Evolutionary conservation across 2,797 vertebrate genomes (phyloP).

Genomic region (Pseudochirops corinnae): DNA sequence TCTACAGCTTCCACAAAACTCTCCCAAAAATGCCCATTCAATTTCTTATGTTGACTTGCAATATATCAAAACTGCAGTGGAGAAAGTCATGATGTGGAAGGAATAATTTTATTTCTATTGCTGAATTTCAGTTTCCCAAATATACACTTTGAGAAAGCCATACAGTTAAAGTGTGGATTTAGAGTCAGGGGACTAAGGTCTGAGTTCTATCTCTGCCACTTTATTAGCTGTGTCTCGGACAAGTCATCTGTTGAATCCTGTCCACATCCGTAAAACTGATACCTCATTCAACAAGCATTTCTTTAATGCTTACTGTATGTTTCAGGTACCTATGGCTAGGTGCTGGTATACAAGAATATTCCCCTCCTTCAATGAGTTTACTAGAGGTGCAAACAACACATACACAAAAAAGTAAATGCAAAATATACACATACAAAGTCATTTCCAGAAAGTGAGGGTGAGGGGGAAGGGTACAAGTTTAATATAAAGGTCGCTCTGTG

Average conservation of each 20-base stretch:
- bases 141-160: constrained; percentile 16
- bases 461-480: not conserved
- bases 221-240: not conserved
- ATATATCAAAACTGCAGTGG: not conserved
- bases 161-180: not conserved
- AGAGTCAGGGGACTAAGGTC: not conserved
- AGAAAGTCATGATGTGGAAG: not conserved
- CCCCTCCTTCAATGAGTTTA: not conserved
- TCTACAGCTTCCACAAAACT: not conserved
- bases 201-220: not conserved
- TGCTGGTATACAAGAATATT: not conserved
- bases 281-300: not conserved
- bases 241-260: not conserved
- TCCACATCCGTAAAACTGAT: not conserved
- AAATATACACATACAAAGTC: not conserved
- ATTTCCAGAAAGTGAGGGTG: not conserved
- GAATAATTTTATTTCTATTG: not conserved
- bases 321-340: not conserved
- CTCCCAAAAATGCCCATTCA: not conserved
- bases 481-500: not conserved
- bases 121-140: constrained; percentile 26
- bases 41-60: not conserved
- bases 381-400: not conserved
- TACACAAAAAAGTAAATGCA: not conserved
- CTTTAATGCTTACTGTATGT: not conserved